Percentiles rank a stretch among this genome's conserved stretches.
Conservation (phyloP, 2,797 vertebrate species). For the Trichosurus vulpecula region DNA sequence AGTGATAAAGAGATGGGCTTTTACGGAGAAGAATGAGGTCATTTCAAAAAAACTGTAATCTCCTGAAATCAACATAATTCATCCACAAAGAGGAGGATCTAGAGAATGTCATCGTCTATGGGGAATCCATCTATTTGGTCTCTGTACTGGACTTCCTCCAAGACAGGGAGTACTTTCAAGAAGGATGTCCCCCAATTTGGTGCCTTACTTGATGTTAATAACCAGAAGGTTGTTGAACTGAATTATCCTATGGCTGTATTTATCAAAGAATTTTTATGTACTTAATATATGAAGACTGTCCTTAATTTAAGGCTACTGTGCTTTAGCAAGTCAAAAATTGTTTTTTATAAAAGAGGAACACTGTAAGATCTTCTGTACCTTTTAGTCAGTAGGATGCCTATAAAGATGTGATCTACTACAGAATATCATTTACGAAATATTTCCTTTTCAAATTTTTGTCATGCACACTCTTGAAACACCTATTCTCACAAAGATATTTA, state of each 20-base stretch:
- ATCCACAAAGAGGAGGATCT: not conserved
- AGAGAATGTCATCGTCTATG: not conserved
- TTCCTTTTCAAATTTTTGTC: not conserved
- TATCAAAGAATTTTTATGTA: not conserved
- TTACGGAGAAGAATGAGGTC: not conserved
- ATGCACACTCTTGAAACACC: not conserved
- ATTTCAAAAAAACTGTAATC: not conserved
- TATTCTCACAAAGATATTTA: not conserved
- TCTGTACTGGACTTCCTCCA: not conserved
- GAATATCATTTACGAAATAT: not conserved
- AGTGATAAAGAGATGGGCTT: not conserved
- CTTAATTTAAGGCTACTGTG: not conserved
- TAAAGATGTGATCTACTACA: not conserved
- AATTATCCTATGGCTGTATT: not conserved
- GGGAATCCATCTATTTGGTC: not conserved
- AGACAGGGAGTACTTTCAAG: not conserved
- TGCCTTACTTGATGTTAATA: not conserved
- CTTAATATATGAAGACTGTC: not conserved
- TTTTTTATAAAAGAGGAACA: not conserved
- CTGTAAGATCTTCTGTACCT: not conserved
- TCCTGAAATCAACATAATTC: not conserved
- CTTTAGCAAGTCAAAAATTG: not conserved
- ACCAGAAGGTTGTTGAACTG: not conserved
- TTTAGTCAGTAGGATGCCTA: not conserved
- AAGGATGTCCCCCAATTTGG: not conserved